Evolutionary conservation across 2,888 invertebrate species (phyloP).

Genomic region (Drosophila silvestris): DNA sequence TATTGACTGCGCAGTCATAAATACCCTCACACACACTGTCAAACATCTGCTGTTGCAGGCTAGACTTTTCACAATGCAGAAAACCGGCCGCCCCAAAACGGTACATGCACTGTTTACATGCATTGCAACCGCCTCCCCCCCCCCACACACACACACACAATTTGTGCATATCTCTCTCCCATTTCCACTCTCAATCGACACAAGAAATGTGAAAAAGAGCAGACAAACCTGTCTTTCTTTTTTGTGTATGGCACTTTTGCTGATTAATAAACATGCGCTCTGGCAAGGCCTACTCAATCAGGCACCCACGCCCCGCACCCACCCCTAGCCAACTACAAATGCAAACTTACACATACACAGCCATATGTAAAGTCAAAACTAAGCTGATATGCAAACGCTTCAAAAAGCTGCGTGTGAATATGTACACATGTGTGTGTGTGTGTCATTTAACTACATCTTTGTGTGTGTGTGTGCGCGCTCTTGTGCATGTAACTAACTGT

Average conservation of each 20-base stretch:
- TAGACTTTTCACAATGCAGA: constrained; percentile 60
- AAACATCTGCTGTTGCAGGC: constrained; percentile 41
- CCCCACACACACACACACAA: neutral
- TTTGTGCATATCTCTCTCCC: constrained; percentile 7
- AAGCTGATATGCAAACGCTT: constrained; percentile 50
- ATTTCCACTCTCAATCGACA: constrained; percentile 23
- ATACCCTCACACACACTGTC: constrained; percentile 35
- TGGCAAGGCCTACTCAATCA: constrained; percentile 76
- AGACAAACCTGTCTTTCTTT: constrained; percentile 45
- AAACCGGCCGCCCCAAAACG: constrained; percentile 67
- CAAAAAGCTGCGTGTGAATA: constrained; percentile 32
- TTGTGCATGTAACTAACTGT: constrained; percentile 47
- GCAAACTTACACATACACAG: constrained; percentile 33
- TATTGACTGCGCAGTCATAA: constrained; percentile 78
- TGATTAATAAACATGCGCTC: constrained; percentile 79
- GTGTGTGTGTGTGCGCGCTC: neutral
- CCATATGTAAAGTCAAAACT: constrained; percentile 37
- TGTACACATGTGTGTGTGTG: constrained; percentile 6
- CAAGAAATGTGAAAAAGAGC: constrained; percentile 61
- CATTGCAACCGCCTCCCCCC: constrained; percentile 22
- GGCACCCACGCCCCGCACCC: constrained; percentile 47
- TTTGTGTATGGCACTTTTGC: constrained; percentile 59
- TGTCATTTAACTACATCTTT: constrained; percentile 31
- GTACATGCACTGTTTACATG: constrained; percentile 62
- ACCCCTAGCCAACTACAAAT: constrained; percentile 31